phyloP scores from a whole-genome alignment of 92 coral and sea anemone species.

The Phenganax stokvisi region DNA sequence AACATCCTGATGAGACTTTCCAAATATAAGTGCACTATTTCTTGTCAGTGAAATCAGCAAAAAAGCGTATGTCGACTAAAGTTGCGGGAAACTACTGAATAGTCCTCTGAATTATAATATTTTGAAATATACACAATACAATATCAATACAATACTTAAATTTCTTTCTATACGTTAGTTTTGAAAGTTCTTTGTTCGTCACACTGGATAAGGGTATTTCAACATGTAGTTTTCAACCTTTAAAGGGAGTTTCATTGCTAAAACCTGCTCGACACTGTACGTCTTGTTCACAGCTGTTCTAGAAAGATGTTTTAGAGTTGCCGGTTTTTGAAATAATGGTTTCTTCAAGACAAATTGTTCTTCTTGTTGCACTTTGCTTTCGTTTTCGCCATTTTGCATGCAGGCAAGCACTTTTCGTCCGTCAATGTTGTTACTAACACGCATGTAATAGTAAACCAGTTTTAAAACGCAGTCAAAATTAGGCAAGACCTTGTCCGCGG shows the following conservation, averaged over 20 bases:
- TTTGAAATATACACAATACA: not conserved
- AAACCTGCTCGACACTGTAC: not conserved
- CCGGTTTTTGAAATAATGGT: slow-evolving; percentile 44
- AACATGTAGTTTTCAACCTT: slow-evolving; percentile 39
- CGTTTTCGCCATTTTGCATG: not conserved
- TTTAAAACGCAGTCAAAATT: slow-evolving; percentile 58
- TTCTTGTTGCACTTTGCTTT: not conserved
- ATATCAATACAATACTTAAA: slow-evolving; percentile 11
- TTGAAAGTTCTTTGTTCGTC: not conserved
- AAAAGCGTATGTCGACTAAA: no score
- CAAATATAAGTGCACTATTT: no score
- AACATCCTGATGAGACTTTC: no score
- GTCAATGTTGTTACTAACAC: slow-evolving; percentile 34
- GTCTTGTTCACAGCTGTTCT: slow-evolving; percentile 44
- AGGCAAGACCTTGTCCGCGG: slow-evolving; percentile 6
- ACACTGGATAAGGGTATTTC: slow-evolving; percentile 52
- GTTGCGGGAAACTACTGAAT: no score
- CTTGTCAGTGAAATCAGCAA: no score
- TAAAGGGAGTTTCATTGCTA: slow-evolving; percentile 25
- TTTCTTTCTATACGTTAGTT: slow-evolving; percentile 11
- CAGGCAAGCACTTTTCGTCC: slow-evolving; percentile 15
- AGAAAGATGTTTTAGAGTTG: slow-evolving; percentile 53
- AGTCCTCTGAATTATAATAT: no score
- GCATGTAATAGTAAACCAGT: slow-evolving; percentile 47
- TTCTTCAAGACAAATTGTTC: slow-evolving; percentile 27